A percentile compares a stretch with the other conserved stretches of the same genome.
phyloP scores from a whole-genome alignment of 2,888 invertebrate genomes.

The Harpalus rubripes region DNA sequence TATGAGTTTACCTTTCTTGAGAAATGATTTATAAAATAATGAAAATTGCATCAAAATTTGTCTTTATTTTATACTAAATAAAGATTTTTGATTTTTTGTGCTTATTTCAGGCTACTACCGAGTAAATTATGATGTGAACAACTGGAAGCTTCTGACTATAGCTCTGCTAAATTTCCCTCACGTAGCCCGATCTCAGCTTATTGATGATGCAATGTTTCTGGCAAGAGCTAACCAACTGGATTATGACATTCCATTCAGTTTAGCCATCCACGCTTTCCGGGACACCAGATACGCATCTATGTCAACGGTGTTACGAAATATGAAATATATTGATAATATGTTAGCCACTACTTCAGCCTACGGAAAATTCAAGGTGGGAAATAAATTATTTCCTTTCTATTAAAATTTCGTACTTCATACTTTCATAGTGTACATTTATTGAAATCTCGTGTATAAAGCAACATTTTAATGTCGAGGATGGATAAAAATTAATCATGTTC shows the following conservation, averaged over 20 bases:
- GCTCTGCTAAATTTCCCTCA: conserved; percentile 80
- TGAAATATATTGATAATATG: conserved; percentile 81
- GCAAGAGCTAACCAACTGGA: conserved; percentile 80
- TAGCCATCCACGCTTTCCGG: conserved; percentile 78
- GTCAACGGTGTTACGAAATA: conserved; percentile 79
- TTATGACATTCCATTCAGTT: conserved; percentile 80
- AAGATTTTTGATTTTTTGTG: too few relatives aligned
- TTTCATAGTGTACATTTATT: too few relatives aligned
- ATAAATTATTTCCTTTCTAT: conserved; percentile 11
- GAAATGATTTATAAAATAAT: too few relatives aligned
- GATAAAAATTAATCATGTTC: too few relatives aligned
- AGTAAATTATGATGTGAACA: conserved; percentile 83
- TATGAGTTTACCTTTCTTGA: too few relatives aligned
- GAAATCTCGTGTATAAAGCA: too few relatives aligned
- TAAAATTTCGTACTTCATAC: too few relatives aligned
- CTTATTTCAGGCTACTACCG: conserved; percentile 79
- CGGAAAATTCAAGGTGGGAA: conserved; percentile 81
- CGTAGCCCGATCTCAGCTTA: conserved; percentile 83
- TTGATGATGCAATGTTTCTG: conserved; percentile 84
- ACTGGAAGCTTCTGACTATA: conserved; percentile 81
- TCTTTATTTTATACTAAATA: too few relatives aligned
- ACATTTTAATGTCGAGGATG: too few relatives aligned
- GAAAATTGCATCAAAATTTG: too few relatives aligned
- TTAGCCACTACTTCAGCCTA: conserved; percentile 80
- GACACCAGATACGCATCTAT: conserved; percentile 79